Conservation (phyloP, 2,888 invertebrate species). For the Diarsia rubi region DNA sequence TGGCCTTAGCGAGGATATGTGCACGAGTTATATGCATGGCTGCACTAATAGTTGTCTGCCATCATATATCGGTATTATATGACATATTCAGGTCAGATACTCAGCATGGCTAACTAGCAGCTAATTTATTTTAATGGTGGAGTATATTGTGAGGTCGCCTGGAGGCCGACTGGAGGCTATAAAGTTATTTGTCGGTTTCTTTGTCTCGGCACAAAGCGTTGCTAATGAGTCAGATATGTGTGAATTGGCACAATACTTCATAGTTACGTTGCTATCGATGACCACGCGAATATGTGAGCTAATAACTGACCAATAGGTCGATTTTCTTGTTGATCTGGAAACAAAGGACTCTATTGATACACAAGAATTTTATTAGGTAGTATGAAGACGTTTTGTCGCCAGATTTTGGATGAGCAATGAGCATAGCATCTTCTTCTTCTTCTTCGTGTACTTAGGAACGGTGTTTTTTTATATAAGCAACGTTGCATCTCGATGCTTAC, state of each 20-base stretch:
- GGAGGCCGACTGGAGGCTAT: slow-evolving; percentile 19
- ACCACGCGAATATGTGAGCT: slow-evolving; percentile 23
- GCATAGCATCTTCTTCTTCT: background rate
- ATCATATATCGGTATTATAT: slow-evolving; percentile 14
- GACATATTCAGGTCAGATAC: slow-evolving; percentile 51
- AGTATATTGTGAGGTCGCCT: slow-evolving; percentile 32
- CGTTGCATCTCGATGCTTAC: too few species aligned
- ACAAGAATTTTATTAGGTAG: background rate
- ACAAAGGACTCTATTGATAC: slow-evolving; percentile 23
- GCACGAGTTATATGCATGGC: background rate
- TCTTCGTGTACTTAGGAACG: too few species aligned
- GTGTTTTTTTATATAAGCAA: too few species aligned
- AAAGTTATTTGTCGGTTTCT: slow-evolving; percentile 42
- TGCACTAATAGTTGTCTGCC: background rate
- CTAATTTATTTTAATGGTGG: slow-evolving; percentile 45
- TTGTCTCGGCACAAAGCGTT: slow-evolving; percentile 39
- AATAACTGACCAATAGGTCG: slow-evolving; percentile 18
- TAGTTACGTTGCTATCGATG: slow-evolving; percentile 27
- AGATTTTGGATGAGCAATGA: background rate
- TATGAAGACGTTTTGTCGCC: background rate
- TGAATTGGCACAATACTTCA: slow-evolving; percentile 26
- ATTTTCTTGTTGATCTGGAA: slow-evolving; percentile 10
- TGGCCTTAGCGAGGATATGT: slow-evolving; percentile 15
- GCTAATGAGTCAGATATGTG: slow-evolving; percentile 49
- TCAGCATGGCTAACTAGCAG: slow-evolving; percentile 13